Percentiles rank a stretch among this genome's conserved stretches.
These are phyloP conservation scores for Peromyscus melanophrys DNA, from an alignment of 2,797 vertebrate species.

Conservation along the genomic window DNA sequence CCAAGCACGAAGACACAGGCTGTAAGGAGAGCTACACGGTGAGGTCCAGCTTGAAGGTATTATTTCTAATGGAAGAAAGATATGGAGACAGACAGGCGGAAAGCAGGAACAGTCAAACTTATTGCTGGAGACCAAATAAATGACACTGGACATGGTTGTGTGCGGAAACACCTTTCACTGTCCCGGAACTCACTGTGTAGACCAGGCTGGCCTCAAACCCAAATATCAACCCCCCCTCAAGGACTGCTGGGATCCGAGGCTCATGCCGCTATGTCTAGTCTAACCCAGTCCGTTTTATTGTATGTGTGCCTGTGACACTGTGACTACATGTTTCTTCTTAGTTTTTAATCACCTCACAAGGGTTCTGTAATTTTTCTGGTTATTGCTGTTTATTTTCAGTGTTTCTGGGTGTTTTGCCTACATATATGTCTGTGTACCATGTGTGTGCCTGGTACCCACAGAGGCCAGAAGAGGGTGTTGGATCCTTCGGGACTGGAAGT, in stretches of 20 bases:
- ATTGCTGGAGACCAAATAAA: not conserved
- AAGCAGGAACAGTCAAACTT: not conserved
- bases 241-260: not conserved
- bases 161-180: not conserved
- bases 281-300: not conserved
- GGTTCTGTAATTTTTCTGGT: not conserved
- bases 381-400: not conserved
- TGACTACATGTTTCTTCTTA: not conserved
- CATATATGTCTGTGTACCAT: not conserved
- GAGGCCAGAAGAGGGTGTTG: not conserved
- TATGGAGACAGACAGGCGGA: not conserved
- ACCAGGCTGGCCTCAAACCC: not conserved
- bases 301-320: not conserved
- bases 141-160: rapidly evolving
- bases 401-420: not conserved
- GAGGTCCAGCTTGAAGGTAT: not conserved
- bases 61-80: not conserved
- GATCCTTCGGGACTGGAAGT: not conserved
- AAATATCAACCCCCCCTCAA: too few species aligned
- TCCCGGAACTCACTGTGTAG: not conserved
- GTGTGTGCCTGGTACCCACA: not conserved
- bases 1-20: not conserved
- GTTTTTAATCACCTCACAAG: not conserved
- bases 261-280: not conserved
- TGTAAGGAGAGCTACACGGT: not conserved